Conservation (phyloP, 2,113 vertebrate species). For the Aplodontia rufa region DNA sequence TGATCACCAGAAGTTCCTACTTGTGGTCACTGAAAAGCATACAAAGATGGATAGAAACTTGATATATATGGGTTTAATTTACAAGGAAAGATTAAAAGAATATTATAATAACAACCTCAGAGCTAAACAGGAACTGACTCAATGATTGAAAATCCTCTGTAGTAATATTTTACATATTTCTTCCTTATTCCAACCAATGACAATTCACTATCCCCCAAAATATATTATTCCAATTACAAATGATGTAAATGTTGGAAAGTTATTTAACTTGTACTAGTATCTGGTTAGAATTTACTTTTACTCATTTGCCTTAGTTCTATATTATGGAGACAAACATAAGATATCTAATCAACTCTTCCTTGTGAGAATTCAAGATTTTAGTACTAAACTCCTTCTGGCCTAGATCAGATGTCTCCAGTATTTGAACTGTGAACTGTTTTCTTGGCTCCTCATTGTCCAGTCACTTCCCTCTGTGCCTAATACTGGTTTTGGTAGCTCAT, state of each 20-base stretch:
- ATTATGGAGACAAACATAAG: not conserved
- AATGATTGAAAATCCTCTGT: not conserved
- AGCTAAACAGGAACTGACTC: not conserved
- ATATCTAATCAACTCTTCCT: not conserved
- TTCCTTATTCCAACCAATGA: not conserved
- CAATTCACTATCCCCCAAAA: not conserved
- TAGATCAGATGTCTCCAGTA: not conserved
- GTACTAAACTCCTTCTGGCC: not conserved
- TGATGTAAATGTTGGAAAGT: not conserved
- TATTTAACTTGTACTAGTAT: not conserved
- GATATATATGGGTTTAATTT: not conserved
- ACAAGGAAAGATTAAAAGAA: not conserved
- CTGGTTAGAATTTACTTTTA: not conserved
- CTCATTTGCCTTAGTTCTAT: not conserved
- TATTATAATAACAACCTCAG: not conserved
- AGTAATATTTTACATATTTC: not conserved
- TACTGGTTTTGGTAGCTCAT: not conserved
- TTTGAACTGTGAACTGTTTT: not conserved
- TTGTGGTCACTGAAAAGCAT: not conserved
- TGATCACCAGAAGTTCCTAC: not conserved
- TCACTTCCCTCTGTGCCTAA: not conserved
- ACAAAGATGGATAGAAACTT: not conserved
- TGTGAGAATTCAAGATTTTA: not conserved
- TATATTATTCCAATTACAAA: not conserved
- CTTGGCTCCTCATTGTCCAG: not conserved